Evolutionary conservation across 2,113 vertebrate species (phyloP), one percentile per base, ranked within the genome.

Genomic region (Calidris pugnax): DNA sequence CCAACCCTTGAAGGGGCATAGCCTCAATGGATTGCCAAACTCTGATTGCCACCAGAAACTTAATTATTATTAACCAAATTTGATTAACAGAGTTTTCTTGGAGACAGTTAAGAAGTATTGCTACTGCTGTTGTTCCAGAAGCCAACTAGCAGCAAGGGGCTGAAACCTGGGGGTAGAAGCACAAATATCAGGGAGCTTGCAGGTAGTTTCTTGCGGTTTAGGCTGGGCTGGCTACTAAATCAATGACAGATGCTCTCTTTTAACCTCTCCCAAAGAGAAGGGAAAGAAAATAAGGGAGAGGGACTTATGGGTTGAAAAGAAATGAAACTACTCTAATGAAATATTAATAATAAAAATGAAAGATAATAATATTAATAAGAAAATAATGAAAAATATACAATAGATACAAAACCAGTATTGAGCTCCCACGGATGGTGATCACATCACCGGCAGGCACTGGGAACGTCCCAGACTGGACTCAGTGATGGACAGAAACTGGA

Each of bases 161-260:
- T 57, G 47, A 23, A 26, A 3, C 11, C 6, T 2, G 6, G 21
- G 27, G 7, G 16, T 14, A 9, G 64, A 6, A 9, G 24, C 33
- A 14, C 6, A 19, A 35, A 5, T 4, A 7, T 1, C 4, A 7
- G 6, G 55, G 22, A 19, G 13, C 10, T 5, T 3, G 17, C 17
- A 1, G 45, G 0, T 4, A 1, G 35, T 4, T 37, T 0, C 18
- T 41, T 28, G 26, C 41, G 62, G 37, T 63, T 63, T 39, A 30
- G 37, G 62, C 37, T 64, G 37, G 26, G 37, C 27, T 64, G 62
- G 62, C 37, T 27, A 64, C 17, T 37, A 64, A 41, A 64, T 9
- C 37, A 39, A 30, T 64, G 37, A 19, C 27, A 20, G 37, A 8
- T 20, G 11, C 12, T 64, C 5, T 63, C 26, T 37, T 62, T 62